Base-by-base conservation (phyloP, 2,888 invertebrate genomes). In the Hecatera dysodea region DNA sequence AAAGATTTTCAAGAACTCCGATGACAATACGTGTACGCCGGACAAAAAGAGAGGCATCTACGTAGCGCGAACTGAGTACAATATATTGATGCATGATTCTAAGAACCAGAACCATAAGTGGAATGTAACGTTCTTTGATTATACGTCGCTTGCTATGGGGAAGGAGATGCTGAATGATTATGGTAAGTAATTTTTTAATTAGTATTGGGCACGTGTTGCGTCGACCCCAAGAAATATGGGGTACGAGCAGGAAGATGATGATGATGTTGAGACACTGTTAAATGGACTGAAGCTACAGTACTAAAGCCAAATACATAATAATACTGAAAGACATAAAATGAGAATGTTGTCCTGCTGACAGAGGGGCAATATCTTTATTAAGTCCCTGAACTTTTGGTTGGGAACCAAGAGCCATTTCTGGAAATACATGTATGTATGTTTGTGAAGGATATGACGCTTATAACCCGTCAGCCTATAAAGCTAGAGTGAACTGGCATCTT, bases 71-170 rank as follows among this genome's bases (percentile, higher is more conserved):
- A 98, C 99, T 0, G 98, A 99, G 89, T 99, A 99, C 92, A 98
- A 98, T 74, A 97, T 99, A 60, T 97, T 98, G 89, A 99, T 99
- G 99, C 98, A 98, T 81, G 99, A 99, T 90, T 97, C 98, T 48
- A 96, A 96, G 88, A 96, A 96, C 83, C 95, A 96, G 74, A 96
- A 97, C 84, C 95, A 94, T 67, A 97, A 98, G 89, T 99, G 99
- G 99, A 99, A 99, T 94, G 98, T 99, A 8, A 99, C 99, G 0
- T 99, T 98, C 95, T 98, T 98, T 88, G 99, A 99, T 94, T 99
- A 99, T 92, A 98, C 99, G 2, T 97, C 98, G 1, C 97, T 97
- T 89, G 97, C 97, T 79, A 98, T 97, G 97, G 97, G 97, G 57
- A 97, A 97, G 63, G 98, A 98, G 90, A 96, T 97, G 93, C 95